A percentile compares a stretch with the other conserved stretches of the same genome.
Evolutionary conservation across 2,888 invertebrate species (phyloP).

Genomic region (Tridacna gigas): DNA sequence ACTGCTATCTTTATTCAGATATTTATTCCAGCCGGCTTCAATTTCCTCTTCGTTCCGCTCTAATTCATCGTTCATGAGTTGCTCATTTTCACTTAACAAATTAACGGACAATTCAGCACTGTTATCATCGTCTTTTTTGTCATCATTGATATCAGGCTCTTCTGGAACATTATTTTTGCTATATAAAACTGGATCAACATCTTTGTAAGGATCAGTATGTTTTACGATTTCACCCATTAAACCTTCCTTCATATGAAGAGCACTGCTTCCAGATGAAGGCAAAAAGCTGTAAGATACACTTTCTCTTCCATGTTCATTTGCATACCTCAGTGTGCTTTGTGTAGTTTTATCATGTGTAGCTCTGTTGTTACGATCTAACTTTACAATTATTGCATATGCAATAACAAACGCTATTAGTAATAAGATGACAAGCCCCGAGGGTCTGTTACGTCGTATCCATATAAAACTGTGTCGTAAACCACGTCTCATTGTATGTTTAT

Average conservation of each 20-base stretch:
- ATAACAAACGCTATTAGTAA: slow-evolving; percentile 37
- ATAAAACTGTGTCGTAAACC: background rate
- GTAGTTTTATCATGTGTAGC: background rate
- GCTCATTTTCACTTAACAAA: slow-evolving; percentile 42
- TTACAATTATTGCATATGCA: slow-evolving; percentile 40
- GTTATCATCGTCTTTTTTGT: background rate
- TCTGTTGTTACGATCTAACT: slow-evolving; percentile 26
- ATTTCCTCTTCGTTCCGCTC: slow-evolving; percentile 44
- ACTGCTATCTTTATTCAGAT: slow-evolving; percentile 28
- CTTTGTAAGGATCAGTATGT: background rate
- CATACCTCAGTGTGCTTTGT: background rate
- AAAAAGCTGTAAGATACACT: too few species aligned
- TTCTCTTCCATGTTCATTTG: background rate
- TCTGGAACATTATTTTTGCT: background rate
- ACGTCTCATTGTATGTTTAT: slow-evolving; percentile 8
- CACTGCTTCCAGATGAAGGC: background rate
- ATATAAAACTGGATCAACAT: background rate
- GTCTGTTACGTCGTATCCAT: slow-evolving; percentile 28
- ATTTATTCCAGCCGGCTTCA: slow-evolving; percentile 39
- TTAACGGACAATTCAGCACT: background rate
- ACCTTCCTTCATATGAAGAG: slow-evolving; percentile 6
- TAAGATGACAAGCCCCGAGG: slow-evolving; percentile 34
- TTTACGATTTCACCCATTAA: background rate
- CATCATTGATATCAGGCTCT: background rate
- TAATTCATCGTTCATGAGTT: slow-evolving; percentile 32